Evolutionary conservation across 2,113 vertebrate species (phyloP).

Genomic region (Trematomus loennbergii): DNA sequence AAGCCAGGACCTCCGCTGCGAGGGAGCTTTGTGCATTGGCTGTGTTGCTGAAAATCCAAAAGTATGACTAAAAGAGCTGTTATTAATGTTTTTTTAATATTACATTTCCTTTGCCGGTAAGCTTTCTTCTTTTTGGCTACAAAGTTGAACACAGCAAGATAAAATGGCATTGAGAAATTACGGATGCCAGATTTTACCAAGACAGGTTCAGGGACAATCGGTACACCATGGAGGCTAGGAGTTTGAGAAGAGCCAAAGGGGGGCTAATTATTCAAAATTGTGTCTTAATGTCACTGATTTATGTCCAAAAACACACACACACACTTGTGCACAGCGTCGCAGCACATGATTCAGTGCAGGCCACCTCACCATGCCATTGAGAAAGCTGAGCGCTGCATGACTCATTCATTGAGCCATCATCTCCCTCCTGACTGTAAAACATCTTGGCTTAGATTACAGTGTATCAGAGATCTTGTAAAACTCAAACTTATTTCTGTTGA

Average conservation of each 20-base stretch:
- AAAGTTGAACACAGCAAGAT: not conserved
- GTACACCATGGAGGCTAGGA: not conserved
- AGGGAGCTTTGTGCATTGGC: not conserved
- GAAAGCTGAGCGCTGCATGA: conserved; percentile 57
- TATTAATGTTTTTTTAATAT: not conserved
- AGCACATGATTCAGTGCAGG: conserved; percentile 52
- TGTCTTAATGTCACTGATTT: conserved; percentile 40
- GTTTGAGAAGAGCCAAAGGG: not conserved
- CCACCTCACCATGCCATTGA: conserved; percentile 46
- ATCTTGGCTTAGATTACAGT: conserved; percentile 58
- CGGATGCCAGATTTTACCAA: not conserved
- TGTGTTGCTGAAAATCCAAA: not conserved
- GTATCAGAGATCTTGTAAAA: conserved; percentile 67
- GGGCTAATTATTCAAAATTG: conserved; percentile 8
- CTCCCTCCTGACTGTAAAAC: conserved; percentile 63
- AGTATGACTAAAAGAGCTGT: not conserved
- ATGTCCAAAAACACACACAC: conserved; percentile 28
- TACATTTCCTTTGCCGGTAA: not conserved
- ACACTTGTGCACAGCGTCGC: not conserved
- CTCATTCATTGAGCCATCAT: conserved; percentile 64
- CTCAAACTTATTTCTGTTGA: conserved; percentile 40
- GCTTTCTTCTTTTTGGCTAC: not conserved
- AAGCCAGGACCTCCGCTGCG: conserved; percentile 45
- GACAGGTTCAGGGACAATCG: not conserved
- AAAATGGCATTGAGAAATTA: not conserved